Evolutionary conservation across 2,113 vertebrate genomes (phyloP), one percentile per base, ranked within the genome.

Genomic region (Nymphicus hollandicus): DNA sequence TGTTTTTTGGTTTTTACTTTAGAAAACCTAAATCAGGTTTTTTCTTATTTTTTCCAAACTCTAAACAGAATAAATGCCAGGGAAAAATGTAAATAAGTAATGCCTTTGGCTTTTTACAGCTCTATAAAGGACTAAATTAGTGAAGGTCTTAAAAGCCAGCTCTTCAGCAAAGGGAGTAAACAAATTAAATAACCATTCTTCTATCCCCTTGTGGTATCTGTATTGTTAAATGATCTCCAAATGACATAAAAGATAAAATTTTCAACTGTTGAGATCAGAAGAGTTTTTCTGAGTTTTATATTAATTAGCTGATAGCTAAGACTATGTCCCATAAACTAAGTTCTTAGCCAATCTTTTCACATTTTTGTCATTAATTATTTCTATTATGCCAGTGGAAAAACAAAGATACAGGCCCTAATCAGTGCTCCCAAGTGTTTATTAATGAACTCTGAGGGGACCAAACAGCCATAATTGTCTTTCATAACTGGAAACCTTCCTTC

Each of bases 351-450:
- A 80, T 68, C 65, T 77, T 93, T 86, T 82, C 47, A 90, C 31
- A 91, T 73, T 80, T 86, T 85, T 71, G 19, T 46, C 64, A 61
- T 69, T 92, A 71, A 80, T 92, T 90, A 88, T 69, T 95, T 94
- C 61, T 88, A 19, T 77, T 92, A 47, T 49, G 44, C 49, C 11
- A 7, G 20, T 77, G 49, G 78, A 60, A 89, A 96, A 94, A 60
- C 73, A 95, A 96, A 91, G 70, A 84, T 14, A 76, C 16, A 80
- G 35, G 23, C 56, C 53, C 24, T 73, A 95, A 95, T 86, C 61
- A 89, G 74, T 61, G 47, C 29, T 88, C 90, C 90, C 80, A 85
- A 76, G 60, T 85, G 88, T 89, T 88, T 93, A 73, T 83, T 91
- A 89, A 91, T 74, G 63, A 92, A 80, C 55, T 91, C 81, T n/a